Evolutionary conservation across 2,113 vertebrate genomes (phyloP).

Genomic region (Crotalus tigris): DNA sequence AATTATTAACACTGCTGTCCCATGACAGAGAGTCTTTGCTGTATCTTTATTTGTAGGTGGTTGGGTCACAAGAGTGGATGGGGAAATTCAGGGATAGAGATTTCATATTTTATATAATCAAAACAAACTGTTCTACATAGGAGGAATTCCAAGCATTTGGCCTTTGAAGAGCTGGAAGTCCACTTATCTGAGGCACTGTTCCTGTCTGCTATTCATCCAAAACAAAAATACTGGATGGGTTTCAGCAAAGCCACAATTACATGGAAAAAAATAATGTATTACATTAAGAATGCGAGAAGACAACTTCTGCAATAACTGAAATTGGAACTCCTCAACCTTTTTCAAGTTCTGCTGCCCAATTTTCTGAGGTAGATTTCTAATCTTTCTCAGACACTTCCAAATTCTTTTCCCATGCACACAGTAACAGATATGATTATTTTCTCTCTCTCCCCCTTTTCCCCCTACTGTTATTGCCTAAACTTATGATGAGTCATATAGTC

Average conservation of each 20-base stretch:
- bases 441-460: background rate
- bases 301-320: background rate
- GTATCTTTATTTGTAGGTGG: background rate
- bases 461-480: background rate
- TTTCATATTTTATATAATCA: background rate
- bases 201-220: background rate
- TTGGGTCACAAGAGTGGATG: background rate
- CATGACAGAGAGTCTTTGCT: background rate
- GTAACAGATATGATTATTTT: background rate
- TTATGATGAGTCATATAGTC: background rate
- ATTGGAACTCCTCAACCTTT: background rate
- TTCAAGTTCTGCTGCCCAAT: background rate
- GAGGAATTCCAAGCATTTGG: background rate
- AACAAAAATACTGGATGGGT: background rate
- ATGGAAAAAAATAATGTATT: background rate
- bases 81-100: background rate
- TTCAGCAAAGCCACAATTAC: background rate
- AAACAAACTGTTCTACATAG: background rate
- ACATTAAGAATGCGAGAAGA: background rate
- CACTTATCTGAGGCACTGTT: background rate
- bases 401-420: background rate
- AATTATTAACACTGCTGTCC: background rate
- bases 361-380: background rate
- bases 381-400: background rate
- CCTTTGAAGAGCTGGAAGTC: background rate